phyloP scores from a whole-genome alignment of 2,797 vertebrate species.

The Okamejei kenojei region DNA sequence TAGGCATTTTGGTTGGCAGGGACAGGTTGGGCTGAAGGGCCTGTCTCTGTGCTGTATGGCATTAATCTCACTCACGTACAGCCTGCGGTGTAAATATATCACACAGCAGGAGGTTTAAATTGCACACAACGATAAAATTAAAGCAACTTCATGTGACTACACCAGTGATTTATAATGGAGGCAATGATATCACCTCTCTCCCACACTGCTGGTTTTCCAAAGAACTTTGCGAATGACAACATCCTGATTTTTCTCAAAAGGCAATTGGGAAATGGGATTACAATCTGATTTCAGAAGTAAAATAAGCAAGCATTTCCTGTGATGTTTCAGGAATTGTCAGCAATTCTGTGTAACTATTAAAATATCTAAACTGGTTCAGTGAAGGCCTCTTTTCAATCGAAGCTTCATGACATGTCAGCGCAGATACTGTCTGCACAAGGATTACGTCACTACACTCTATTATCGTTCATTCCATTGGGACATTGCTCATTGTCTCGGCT shows the following conservation, averaged over 20 bases:
- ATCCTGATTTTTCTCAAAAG: neutral
- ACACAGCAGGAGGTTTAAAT: neutral
- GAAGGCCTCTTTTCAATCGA: no score
- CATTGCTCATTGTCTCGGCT: neutral
- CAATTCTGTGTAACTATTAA: neutral
- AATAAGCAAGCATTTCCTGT: neutral
- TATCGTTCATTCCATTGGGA: neutral
- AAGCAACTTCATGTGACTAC: neutral
- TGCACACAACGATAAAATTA: neutral
- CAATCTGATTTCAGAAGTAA: neutral
- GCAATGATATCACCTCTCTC: neutral
- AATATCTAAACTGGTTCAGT: neutral
- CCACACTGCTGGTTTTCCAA: neutral
- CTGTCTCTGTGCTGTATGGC: no score
- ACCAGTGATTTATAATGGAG: neutral
- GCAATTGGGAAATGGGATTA: neutral
- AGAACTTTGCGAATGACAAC: neutral
- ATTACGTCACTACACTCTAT: neutral
- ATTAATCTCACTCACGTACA: no score
- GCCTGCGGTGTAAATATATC: neutral
- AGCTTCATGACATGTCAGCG: neutral
- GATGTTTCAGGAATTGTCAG: neutral
- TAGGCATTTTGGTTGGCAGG: no score
- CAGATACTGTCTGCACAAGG: neutral
- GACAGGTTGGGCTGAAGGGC: no score